Evolutionary conservation across 2,888 invertebrate species (phyloP).

Genomic region (Horisme vitalbata): DNA sequence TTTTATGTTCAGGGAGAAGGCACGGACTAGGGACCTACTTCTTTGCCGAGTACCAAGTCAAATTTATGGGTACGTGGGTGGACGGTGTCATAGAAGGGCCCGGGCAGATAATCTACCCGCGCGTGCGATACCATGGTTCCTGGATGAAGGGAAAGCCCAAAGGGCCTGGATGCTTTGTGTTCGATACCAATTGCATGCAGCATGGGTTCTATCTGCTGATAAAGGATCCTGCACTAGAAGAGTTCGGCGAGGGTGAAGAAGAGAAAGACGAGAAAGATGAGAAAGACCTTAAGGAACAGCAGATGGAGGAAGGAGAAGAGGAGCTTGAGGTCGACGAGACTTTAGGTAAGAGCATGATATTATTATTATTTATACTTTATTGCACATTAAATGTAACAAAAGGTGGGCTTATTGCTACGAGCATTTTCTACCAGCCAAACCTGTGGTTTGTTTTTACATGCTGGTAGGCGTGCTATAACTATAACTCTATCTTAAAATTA

Average conservation of each 20-base stretch:
- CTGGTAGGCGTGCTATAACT: too few relatives aligned
- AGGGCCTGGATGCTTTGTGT: conserved; percentile 89
- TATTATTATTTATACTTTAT: too few relatives aligned
- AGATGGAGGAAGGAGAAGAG: conserved; percentile 62
- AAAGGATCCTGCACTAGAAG: conserved; percentile 75
- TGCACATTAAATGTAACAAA: too few relatives aligned
- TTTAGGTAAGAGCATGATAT: conserved; percentile 43
- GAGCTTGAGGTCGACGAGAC: conserved; percentile 67
- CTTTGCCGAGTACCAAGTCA: conserved; percentile 82
- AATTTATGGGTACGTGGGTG: conserved; percentile 89
- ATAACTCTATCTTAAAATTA: too few relatives aligned
- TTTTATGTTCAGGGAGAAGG: conserved; percentile 45
- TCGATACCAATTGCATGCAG: conserved; percentile 89
- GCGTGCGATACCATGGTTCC: conserved; percentile 87
- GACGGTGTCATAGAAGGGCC: conserved; percentile 89
- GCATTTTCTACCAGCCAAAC: too few relatives aligned
- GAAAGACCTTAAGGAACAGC: conserved; percentile 63
- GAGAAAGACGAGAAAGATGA: conserved; percentile 68
- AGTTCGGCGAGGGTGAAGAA: conserved; percentile 70
- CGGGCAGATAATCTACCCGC: conserved; percentile 87
- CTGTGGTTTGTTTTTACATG: too few relatives aligned
- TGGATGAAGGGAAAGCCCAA: conserved; percentile 88
- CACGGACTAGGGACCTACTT: conserved; percentile 91
- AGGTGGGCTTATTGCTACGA: too few relatives aligned
- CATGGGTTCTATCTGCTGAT: conserved; percentile 86